Percentiles rank a stretch among this genome's conserved stretches.
These are phyloP conservation scores for Formicarius rufipectus DNA, from an alignment of 2,113 vertebrate genomes.

Conservation along the genomic window DNA sequence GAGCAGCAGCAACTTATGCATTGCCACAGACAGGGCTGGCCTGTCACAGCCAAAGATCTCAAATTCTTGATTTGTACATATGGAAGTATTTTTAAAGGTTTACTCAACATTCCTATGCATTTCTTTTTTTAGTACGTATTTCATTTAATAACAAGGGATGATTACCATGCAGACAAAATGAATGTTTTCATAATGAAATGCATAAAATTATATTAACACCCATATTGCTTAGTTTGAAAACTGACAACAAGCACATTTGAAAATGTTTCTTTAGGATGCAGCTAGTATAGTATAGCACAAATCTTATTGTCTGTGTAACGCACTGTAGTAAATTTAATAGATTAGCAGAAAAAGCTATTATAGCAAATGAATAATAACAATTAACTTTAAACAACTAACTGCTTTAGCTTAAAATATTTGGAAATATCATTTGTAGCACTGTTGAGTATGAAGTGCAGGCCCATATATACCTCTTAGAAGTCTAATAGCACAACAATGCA, in stretches of 20 bases:
- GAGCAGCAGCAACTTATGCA: background rate
- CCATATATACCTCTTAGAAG: background rate
- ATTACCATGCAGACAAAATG: background rate
- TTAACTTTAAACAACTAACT: background rate
- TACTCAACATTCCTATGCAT: accelerated
- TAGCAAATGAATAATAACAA: background rate
- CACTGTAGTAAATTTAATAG: background rate
- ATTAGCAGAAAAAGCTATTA: background rate
- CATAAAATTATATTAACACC: background rate
- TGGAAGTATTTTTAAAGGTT: background rate
- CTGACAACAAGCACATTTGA: background rate
- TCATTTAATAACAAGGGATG: background rate
- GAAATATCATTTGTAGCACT: background rate
- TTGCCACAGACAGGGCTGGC: background rate
- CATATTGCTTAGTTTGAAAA: background rate
- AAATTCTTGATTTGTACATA: background rate
- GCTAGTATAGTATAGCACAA: background rate
- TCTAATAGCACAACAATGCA: background rate
- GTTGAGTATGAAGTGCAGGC: background rate
- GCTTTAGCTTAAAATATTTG: background rate
- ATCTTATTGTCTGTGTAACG: background rate
- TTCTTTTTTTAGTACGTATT: background rate
- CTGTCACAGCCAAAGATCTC: background rate
- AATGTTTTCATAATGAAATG: background rate
- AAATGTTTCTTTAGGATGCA: background rate